A percentile compares a stretch with the other conserved stretches of the same genome.
Conservation (phyloP, 2,113 vertebrate species). For the Pelobates fuscus region DNA sequence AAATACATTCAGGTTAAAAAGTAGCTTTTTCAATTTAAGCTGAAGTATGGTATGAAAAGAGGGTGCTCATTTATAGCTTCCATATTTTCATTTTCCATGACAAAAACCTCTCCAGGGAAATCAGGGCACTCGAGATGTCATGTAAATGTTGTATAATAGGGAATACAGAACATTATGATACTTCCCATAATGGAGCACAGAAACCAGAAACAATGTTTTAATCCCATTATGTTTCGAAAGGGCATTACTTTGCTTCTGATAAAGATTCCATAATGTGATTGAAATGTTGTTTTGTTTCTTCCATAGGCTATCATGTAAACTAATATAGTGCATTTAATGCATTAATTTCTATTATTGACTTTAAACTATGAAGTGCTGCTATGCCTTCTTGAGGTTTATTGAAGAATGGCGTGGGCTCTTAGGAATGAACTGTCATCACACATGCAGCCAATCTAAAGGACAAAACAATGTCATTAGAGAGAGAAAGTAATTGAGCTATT, state of each 20-base stretch:
- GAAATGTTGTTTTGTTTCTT: neutral
- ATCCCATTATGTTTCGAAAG: constrained; percentile 4
- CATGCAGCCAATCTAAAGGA: neutral
- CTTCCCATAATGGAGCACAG: neutral
- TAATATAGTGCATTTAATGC: constrained; percentile 9
- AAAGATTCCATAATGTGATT: constrained; percentile 12
- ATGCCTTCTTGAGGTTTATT: neutral
- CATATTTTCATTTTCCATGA: neutral
- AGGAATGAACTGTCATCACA: neutral
- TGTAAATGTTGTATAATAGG: constrained; percentile 17
- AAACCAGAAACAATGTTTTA: neutral
- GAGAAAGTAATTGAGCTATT: too few species aligned
- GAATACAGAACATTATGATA: neutral
- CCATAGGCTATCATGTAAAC: neutral
- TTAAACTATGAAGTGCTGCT: neutral
- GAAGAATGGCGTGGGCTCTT: neutral
- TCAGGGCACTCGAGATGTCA: neutral
- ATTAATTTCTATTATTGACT: constrained; percentile 5
- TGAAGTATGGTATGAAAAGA: constrained; percentile 2
- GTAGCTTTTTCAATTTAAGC: too few species aligned
- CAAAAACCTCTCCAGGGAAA: constrained; percentile 8
- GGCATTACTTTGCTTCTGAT: constrained; percentile 1
- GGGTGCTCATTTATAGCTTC: neutral
- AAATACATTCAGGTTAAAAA: too few species aligned
- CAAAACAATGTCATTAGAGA: neutral